Evolutionary conservation across 2,888 invertebrate genomes (phyloP).

Genomic region (Zonitis immaculata): DNA sequence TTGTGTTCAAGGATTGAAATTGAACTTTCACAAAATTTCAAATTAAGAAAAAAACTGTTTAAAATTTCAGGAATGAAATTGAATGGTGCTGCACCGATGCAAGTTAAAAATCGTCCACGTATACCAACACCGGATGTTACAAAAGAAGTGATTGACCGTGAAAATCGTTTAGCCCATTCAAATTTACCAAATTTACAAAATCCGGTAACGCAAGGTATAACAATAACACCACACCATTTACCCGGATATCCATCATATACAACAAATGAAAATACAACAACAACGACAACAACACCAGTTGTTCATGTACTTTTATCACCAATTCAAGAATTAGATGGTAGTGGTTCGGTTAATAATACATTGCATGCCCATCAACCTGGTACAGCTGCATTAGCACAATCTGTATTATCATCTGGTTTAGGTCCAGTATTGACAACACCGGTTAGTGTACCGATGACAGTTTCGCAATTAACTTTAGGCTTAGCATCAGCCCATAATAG

Average conservation of each 20-base stretch:
- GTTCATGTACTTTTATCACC: constrained; percentile 76
- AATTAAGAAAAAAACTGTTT: neutral
- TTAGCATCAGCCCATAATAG: constrained; percentile 51
- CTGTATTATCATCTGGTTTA: constrained; percentile 62
- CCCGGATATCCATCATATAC: constrained; percentile 46
- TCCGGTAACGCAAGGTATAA: constrained; percentile 51
- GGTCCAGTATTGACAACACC: constrained; percentile 50
- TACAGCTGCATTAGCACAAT: constrained; percentile 74
- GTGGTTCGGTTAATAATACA: constrained; percentile 65
- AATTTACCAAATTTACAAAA: constrained; percentile 41
- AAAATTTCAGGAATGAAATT: constrained; percentile 55
- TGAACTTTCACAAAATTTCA: neutral
- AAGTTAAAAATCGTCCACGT: constrained; percentile 75
- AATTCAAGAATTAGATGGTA: constrained; percentile 78
- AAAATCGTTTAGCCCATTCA: constrained; percentile 55
- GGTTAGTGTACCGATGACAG: constrained; percentile 56
- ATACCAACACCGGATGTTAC: constrained; percentile 86
- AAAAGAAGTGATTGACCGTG: constrained; percentile 71
- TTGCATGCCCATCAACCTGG: constrained; percentile 66
- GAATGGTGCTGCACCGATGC: constrained; percentile 64
- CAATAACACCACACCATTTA: constrained; percentile 63
- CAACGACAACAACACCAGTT: constrained; percentile 61
- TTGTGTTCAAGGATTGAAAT: neutral
- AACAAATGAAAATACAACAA: constrained; percentile 61
- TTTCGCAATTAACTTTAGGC: constrained; percentile 57